Percentiles rank a stretch among this genome's conserved stretches.
Conservation (phyloP, 2,888 invertebrate species). For the Cetonia aurata region DNA sequence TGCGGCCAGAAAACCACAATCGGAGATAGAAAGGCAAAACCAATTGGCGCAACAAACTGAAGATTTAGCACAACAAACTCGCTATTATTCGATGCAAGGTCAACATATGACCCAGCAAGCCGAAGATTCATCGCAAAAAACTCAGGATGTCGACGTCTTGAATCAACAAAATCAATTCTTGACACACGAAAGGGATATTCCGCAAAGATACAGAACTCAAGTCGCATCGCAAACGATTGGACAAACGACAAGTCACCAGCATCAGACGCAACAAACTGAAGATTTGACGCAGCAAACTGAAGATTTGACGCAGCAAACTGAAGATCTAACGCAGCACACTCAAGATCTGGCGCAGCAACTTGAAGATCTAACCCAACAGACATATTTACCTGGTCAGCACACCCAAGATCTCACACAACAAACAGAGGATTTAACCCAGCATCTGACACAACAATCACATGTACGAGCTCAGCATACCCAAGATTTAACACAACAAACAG, state of each 20-base stretch:
- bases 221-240: slow-evolving; percentile 18
- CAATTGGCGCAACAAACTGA: not conserved
- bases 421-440: slow-evolving; percentile 49
- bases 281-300: slow-evolving; percentile 47
- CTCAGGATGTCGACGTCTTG: not conserved
- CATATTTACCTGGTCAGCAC: slow-evolving; percentile 45
- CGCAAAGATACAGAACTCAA: slow-evolving; percentile 51
- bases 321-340: slow-evolving; percentile 57
- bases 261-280: slow-evolving; percentile 47
- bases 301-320: slow-evolving; percentile 50
- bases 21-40: too few species aligned
- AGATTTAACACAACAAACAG: slow-evolving; percentile 54
- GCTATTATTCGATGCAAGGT: not conserved
- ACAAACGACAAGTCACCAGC: slow-evolving; percentile 20
- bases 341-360: slow-evolving; percentile 52
- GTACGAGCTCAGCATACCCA: slow-evolving; percentile 47
- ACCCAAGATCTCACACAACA: slow-evolving; percentile 58
- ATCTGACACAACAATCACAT: slow-evolving; percentile 50
- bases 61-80: slow-evolving; percentile 1
- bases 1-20: too few species aligned
- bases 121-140: slow-evolving; percentile 3
- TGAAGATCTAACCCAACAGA: slow-evolving; percentile 50
- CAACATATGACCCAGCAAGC: slow-evolving; percentile 5
- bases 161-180: slow-evolving; percentile 52
- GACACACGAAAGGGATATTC: slow-evolving; percentile 51